Percentiles rank a stretch among this genome's conserved stretches.
Conservation (phyloP, 2,113 vertebrate species). For the Ciconia stormi region DNA sequence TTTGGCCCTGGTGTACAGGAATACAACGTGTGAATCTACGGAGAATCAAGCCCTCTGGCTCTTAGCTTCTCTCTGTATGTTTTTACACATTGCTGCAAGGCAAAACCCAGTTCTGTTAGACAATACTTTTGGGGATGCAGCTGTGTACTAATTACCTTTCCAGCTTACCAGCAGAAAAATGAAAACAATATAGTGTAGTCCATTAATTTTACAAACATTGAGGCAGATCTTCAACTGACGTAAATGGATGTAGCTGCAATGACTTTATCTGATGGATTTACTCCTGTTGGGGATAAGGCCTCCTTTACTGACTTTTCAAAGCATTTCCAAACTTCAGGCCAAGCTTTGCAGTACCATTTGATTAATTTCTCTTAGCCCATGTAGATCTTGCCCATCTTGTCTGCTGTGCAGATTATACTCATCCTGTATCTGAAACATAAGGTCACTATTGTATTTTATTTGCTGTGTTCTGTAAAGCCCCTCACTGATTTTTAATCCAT, state of each 20-base stretch:
- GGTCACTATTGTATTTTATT: conserved; percentile 36
- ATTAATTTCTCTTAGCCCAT: conserved; percentile 69
- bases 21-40: neutral
- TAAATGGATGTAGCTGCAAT: neutral
- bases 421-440: conserved; percentile 29
- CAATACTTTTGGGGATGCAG: neutral
- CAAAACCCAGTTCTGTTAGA: neutral
- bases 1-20: neutral
- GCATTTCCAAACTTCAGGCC: conserved; percentile 23
- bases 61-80: neutral
- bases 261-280: conserved; percentile 16
- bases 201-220: conserved; percentile 11
- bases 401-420: conserved; percentile 49
- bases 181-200: neutral
- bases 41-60: neutral
- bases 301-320: conserved; percentile 24
- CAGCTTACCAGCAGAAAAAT: conserved; percentile 2
- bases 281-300: neutral
- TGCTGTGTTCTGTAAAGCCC: neutral
- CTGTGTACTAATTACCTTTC: conserved; percentile 28
- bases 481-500: conserved; percentile 48
- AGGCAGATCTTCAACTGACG: neutral
- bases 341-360: conserved; percentile 37
- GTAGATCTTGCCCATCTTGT: conserved; percentile 59
- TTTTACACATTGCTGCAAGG: neutral